Evolutionary conservation across 2,797 vertebrate species (phyloP).

Genomic region (Aeoliscus strigatus): DNA sequence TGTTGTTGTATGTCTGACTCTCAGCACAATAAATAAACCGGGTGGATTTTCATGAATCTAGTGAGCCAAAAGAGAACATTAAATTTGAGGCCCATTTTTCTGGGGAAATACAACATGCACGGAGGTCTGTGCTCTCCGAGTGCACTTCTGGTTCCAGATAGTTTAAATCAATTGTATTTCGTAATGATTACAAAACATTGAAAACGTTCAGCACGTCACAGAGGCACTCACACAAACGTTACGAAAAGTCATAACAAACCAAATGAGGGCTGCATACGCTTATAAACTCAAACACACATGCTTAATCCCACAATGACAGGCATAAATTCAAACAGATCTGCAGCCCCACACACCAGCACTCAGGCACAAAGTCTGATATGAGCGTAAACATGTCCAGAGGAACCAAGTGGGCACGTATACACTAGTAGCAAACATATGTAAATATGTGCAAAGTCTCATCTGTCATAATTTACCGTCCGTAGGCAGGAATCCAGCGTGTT

Average conservation of each 20-base stretch:
- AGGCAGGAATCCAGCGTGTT: conserved; percentile 23
- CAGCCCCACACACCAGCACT: neutral
- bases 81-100: no score
- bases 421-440: conserved; percentile 1
- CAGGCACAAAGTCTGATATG: conserved; percentile 6
- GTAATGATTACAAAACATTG: no score
- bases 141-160: neutral
- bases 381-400: conserved; percentile 2
- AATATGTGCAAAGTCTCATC: conserved; percentile 11
- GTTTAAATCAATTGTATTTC: neutral
- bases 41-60: no score
- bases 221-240: no score
- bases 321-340: conserved; percentile 1
- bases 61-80: no score
- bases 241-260: neutral
- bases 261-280: neutral
- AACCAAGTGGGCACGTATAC: conserved; percentile 8
- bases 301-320: conserved; percentile 10
- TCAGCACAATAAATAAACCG: no score
- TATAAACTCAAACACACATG: neutral
- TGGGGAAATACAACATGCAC: neutral
- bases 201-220: no score
- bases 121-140: no score
- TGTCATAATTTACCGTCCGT: conserved; percentile 15
- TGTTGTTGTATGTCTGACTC: no score